Percentiles rank a stretch among this genome's conserved stretches.
phyloP scores from a whole-genome alignment of 2,797 vertebrate species.

The Pantherophis vulpinus region DNA sequence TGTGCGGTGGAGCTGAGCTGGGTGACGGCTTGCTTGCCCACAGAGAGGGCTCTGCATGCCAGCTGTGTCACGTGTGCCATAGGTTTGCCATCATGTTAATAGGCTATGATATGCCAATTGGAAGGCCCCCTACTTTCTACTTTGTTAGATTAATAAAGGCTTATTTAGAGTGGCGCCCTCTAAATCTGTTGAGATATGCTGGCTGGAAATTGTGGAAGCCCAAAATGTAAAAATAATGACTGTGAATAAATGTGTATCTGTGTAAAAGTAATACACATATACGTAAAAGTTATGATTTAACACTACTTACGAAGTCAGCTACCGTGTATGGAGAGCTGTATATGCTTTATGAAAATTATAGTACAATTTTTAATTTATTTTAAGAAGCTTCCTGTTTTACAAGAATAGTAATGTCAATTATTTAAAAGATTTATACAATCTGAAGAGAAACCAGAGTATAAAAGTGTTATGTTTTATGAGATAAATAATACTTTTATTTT shows the following conservation, averaged over 20 bases:
- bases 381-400: background rate
- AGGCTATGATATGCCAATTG: background rate
- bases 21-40: no score
- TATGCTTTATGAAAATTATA: background rate
- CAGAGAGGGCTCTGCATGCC: no score
- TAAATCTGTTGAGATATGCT: background rate
- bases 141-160: background rate
- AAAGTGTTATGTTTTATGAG: background rate
- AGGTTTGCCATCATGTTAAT: no score
- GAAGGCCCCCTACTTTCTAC: background rate
- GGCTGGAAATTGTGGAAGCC: background rate
- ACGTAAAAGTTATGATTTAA: background rate
- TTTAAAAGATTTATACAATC: no score
- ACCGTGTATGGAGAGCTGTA: background rate
- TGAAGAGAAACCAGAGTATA: no score
- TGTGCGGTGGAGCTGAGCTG: no score
- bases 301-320: background rate
- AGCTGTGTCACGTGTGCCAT: no score
- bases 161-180: background rate
- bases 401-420: background rate
- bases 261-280: background rate
- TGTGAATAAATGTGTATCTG: background rate
- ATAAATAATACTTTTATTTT: conserved; percentile 5
- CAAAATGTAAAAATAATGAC: background rate
- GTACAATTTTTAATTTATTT: conserved; percentile 15